Evolutionary conservation across 2,113 vertebrate genomes (phyloP), one percentile per base, ranked within the genome.

Genomic region (Phrynosoma platyrhinos): DNA sequence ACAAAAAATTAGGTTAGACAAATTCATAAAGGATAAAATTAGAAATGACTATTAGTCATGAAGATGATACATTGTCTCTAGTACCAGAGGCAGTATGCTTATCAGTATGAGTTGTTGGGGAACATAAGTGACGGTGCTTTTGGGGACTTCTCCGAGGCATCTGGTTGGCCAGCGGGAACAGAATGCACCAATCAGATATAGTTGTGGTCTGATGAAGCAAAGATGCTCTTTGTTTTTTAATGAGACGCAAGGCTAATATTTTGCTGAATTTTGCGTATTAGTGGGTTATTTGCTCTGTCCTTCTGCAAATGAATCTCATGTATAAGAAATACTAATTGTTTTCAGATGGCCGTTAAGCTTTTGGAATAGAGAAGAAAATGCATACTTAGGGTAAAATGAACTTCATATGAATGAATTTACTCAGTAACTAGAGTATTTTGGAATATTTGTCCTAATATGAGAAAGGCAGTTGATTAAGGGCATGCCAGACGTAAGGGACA

Each of bases 271-370:
- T 32, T 86, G 64, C 4, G 9, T 64, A 47, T 16, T 69, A 0
- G 42, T 0, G 40, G 40, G 32, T 47, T 58, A 27, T 0, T 40
- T 62, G 27, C 66, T 87, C 55, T 79, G 9, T 75, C 5, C 3
- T 42, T 68, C 62, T 1, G 27, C 75, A 82, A 79, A 84, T 16
- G 68, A 13, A 66, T 66, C 2, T 91, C 0, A 0, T 12, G 8
- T 30, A 2, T 58, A 47, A 88, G 25, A 83, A 36, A 0, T 83
- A 20, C 0, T 0, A 85, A n/a, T 79, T 13, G 25, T 86, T 75
- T 55, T 79, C 20, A 78, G 87, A 78, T 27, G 74, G 62, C 14
- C 87, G 16, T 64, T 30, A 69, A 69, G 25, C 55, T 0, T 4
- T 86, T 9, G 0, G 76, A 42, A 71, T 40, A 58, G 5, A 21